Conservation (phyloP, 2,113 vertebrate genomes). For the Actinemys pallida region DNA sequence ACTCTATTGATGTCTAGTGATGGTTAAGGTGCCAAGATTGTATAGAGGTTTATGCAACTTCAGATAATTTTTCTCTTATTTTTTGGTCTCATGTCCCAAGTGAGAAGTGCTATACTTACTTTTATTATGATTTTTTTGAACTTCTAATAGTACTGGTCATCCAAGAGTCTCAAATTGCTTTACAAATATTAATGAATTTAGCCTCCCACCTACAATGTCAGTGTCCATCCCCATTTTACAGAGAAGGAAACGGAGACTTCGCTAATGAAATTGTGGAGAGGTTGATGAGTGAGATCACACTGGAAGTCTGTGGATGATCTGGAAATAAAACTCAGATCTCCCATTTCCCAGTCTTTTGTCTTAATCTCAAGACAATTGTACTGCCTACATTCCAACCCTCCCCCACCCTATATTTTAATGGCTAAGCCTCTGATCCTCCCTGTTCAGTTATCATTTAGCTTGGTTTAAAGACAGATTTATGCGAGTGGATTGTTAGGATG, state of each 20-base stretch:
- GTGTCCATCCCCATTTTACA: background rate
- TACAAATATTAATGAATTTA: background rate
- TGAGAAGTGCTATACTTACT: rapidly evolving
- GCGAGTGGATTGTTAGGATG: background rate
- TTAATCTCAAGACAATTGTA: background rate
- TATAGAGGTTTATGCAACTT: background rate
- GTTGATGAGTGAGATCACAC: background rate
- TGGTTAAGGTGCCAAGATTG: rapidly evolving
- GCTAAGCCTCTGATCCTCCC: background rate
- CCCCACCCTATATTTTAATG: background rate
- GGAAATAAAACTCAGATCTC: background rate
- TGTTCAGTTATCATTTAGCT: background rate
- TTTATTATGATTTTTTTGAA: background rate
- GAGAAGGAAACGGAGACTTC: background rate
- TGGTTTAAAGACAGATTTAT: background rate
- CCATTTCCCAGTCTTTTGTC: background rate
- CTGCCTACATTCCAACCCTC: background rate
- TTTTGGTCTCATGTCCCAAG: background rate
- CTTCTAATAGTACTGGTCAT: background rate
- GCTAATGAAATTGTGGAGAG: background rate
- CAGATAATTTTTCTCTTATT: too few species aligned
- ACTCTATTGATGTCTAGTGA: background rate
- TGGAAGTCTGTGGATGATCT: background rate
- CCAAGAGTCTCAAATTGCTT: background rate
- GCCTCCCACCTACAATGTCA: background rate